Evolutionary conservation across 1,140 invertebrate species (phyloP).

Genomic region (Eriosoma lanigerum): DNA sequence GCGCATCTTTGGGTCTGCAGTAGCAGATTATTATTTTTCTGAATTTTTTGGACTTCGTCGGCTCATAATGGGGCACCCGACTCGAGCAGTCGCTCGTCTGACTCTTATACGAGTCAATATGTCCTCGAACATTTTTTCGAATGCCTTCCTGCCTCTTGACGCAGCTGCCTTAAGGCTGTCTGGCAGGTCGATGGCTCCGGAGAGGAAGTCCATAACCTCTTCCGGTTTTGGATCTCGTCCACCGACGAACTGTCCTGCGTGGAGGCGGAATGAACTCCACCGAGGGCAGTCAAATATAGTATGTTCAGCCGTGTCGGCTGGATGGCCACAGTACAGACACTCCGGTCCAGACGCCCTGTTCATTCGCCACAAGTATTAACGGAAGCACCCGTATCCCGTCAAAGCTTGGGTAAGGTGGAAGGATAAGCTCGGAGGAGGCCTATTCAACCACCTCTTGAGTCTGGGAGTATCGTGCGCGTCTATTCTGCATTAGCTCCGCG

Average conservation of each 20-base stretch:
- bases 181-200: no score
- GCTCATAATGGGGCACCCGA: slow-evolving; percentile 60
- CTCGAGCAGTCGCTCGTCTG: neutral
- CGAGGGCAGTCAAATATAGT: neutral
- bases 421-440: neutral
- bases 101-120: no score
- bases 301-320: neutral
- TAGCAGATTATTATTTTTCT: neutral
- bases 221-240: no score
- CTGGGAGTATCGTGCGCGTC: neutral
- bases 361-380: neutral
- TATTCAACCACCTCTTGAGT: neutral
- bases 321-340: neutral
- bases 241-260: no score
- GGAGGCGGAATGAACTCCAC: neutral
- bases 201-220: no score
- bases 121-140: no score
- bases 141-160: no score
- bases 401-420: neutral
- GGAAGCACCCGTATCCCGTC: neutral
- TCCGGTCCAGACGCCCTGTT: neutral
- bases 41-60: slow-evolving; percentile 57
- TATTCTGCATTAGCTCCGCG: neutral
- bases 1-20: neutral
- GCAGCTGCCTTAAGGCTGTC: no score